A percentile compares a stretch with the other conserved stretches of the same genome.
Evolutionary conservation across 2,113 vertebrate species (phyloP).

Genomic region (Blennius ocellaris): DNA sequence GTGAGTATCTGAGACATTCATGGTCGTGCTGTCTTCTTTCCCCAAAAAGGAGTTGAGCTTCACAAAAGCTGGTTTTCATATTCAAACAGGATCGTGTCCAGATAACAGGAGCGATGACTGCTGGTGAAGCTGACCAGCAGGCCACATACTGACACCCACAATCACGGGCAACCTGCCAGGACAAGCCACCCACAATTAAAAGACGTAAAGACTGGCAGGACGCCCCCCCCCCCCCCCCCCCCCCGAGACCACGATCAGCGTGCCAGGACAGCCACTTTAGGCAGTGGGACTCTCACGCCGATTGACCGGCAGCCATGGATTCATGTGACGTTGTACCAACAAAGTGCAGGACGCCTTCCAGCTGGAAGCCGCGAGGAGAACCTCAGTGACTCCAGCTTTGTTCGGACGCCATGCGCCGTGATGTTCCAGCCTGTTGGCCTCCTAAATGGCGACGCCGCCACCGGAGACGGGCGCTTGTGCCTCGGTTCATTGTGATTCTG

Average conservation of each 20-base stretch:
- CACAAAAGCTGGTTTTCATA: too few species aligned
- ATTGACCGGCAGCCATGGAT: not conserved
- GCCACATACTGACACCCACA: conserved; percentile 34
- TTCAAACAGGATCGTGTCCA: too few species aligned
- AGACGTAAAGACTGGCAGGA: too few species aligned
- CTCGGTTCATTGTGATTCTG: conserved; percentile 57
- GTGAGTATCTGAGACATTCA: too few species aligned
- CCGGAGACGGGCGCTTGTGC: conserved; percentile 57
- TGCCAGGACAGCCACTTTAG: conserved; percentile 37
- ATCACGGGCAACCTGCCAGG: conserved; percentile 14
- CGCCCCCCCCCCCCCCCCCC: too few species aligned
- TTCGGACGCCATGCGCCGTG: conserved; percentile 30
- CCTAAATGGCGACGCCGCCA: conserved; percentile 48
- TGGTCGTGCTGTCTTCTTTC: too few species aligned
- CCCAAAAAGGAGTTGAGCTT: too few species aligned
- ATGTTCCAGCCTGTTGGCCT: conserved; percentile 58
- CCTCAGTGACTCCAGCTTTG: conserved; percentile 37
- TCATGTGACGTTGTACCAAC: conserved; percentile 23
- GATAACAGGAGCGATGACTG: not conserved
- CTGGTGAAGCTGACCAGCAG: not conserved
- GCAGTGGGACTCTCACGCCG: conserved; percentile 13
- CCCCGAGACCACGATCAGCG: too few species aligned
- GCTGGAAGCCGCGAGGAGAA: conserved; percentile 22
- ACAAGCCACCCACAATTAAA: too few species aligned
- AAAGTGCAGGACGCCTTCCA: conserved; percentile 5